A percentile compares a stretch with the other conserved stretches of the same genome.
Evolutionary conservation across 1,140 invertebrate species (phyloP).

Genomic region (Papilio dardanus): DNA sequence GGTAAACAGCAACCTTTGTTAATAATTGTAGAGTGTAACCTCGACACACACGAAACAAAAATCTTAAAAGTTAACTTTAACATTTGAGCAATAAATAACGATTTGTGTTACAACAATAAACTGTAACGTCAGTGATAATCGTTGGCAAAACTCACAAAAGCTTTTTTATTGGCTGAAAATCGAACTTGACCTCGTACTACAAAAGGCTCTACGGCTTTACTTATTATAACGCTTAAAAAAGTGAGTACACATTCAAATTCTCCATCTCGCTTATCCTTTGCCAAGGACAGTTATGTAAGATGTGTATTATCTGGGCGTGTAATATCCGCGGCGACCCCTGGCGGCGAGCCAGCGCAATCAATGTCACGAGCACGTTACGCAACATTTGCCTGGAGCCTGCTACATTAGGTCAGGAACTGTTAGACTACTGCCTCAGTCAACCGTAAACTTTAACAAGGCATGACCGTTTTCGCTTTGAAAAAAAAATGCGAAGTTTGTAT

Average conservation of each 20-base stretch:
- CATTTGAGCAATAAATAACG: too few species aligned
- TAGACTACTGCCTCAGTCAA: not conserved
- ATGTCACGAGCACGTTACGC: slow-evolving; percentile 37
- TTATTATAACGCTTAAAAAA: not conserved
- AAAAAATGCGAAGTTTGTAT: not conserved
- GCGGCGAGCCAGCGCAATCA: slow-evolving; percentile 36
- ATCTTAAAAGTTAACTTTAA: too few species aligned
- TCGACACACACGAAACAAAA: too few species aligned
- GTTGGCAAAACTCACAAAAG: not conserved
- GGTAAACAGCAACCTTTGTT: not conserved
- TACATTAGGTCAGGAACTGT: slow-evolving; percentile 16
- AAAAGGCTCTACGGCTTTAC: not conserved
- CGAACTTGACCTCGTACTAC: not conserved
- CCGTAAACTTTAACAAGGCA: not conserved
- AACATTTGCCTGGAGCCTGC: slow-evolving; percentile 25
- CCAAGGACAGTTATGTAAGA: slow-evolving; percentile 27
- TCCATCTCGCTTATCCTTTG: not conserved
- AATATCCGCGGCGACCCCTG: slow-evolving; percentile 21
- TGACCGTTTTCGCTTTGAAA: not conserved
- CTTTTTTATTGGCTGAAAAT: not conserved
- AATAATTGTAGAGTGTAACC: too few species aligned
- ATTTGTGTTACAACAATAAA: too few species aligned
- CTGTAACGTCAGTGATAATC: not conserved
- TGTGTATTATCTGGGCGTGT: slow-evolving; percentile 10
- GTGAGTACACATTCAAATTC: not conserved